A percentile compares a stretch with the other conserved stretches of the same genome.
Evolutionary conservation across 1,140 invertebrate genomes (phyloP).

Genomic region (Drosophila seguyi): DNA sequence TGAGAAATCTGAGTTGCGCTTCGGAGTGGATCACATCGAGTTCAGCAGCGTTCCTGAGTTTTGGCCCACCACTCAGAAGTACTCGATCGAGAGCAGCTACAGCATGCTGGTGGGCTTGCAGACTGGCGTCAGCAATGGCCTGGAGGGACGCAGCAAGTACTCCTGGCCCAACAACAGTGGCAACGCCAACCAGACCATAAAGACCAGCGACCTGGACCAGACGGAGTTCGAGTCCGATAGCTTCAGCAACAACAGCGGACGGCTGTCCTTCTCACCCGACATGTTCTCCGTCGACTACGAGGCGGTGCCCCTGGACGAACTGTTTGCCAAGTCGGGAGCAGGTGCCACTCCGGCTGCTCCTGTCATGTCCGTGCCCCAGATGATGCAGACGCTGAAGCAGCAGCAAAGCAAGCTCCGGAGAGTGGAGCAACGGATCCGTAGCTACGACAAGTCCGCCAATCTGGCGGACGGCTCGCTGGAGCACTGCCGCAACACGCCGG

Average conservation of each 20-base stretch:
- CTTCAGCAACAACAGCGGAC: constrained; percentile 64
- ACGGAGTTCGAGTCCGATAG: constrained; percentile 70
- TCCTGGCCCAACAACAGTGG: constrained; percentile 68
- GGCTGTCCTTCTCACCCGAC: constrained; percentile 69
- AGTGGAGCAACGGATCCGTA: constrained; percentile 62
- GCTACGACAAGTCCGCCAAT: constrained; percentile 55
- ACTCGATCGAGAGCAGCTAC: constrained; percentile 80
- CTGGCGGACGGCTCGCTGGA: constrained; percentile 48
- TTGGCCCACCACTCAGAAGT: constrained; percentile 60
- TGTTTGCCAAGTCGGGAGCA: constrained; percentile 61
- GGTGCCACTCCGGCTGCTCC: background rate
- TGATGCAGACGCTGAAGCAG: constrained; percentile 59
- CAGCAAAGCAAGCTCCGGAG: constrained; percentile 61
- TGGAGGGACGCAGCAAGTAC: constrained; percentile 77
- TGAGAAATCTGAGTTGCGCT: constrained; percentile 53
- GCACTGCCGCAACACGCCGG: constrained; percentile 55
- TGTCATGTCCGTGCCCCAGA: constrained; percentile 56
- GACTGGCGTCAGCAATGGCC: constrained; percentile 68
- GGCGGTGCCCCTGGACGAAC: constrained; percentile 69
- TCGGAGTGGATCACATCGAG: constrained; percentile 75
- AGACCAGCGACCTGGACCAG: constrained; percentile 75
- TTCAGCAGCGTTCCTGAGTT: constrained; percentile 73
- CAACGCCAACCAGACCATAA: constrained; percentile 57
- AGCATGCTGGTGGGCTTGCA: constrained; percentile 80
- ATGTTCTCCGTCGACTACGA: constrained; percentile 67